These are phyloP conservation scores for Rugalucina vietnamica DNA, from an alignment of 2,888 invertebrate species.

Conservation along the genomic window DNA sequence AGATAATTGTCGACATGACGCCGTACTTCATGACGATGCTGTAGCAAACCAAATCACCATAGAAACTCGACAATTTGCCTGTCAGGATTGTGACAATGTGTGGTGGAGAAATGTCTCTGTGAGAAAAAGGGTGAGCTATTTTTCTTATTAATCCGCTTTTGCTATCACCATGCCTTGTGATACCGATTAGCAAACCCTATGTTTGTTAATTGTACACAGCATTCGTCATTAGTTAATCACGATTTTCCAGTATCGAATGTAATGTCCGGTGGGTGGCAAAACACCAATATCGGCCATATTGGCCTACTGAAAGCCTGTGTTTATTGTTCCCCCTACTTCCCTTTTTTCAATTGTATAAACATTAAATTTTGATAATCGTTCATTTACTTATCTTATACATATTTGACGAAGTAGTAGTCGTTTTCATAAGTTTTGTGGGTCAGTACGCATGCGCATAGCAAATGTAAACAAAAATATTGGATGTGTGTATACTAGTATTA, in stretches of 20 bases:
- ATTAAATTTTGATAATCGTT: too few species aligned
- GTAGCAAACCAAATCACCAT: conserved; percentile 1
- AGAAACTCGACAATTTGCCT: conserved; percentile 47
- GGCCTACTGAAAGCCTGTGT: background rate
- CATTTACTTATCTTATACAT: too few species aligned
- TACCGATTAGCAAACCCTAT: background rate
- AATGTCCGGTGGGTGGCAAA: background rate
- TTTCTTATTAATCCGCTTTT: background rate
- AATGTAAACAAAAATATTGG: too few species aligned
- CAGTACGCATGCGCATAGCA: too few species aligned
- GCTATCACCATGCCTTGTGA: background rate
- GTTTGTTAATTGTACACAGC: background rate
- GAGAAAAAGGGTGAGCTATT: conserved; percentile 40
- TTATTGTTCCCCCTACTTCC: too few species aligned
- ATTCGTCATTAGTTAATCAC: background rate
- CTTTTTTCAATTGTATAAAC: too few species aligned
- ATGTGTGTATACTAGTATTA: too few species aligned
- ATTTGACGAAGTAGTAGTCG: too few species aligned
- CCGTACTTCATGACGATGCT: conserved; percentile 19
- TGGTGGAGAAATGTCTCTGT: conserved; percentile 53
- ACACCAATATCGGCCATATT: background rate
- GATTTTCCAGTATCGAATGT: too few species aligned
- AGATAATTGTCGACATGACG: background rate
- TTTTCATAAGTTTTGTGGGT: too few species aligned
- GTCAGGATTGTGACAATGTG: conserved; percentile 42